Evolutionary conservation across 2,113 vertebrate species (phyloP), one percentile per base, ranked within the genome.

Genomic region (Petroica traversi): DNA sequence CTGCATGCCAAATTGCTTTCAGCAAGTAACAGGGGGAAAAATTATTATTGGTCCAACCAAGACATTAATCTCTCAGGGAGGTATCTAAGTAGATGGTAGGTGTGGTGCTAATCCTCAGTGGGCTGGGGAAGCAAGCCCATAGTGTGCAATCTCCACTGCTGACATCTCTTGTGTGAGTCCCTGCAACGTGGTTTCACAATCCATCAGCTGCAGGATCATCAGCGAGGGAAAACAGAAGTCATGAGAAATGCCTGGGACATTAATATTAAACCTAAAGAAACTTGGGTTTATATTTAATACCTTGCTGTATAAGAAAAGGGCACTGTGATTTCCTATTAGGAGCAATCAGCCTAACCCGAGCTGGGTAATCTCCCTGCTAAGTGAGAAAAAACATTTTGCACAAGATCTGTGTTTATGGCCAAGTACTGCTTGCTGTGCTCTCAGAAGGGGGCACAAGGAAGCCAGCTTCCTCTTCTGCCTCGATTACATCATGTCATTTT

Each of bases 41-140:
- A 92, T 22, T 0, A 54, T 68, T 68, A 68, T 36, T 82, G 66
- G 84, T 69, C 23, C 77, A 95, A 82, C 52, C 61, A 78, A 68
- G 2, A 1, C 72, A 86, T 92, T 74, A 93, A 75, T 89, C 74
- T 94, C 80, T 95, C 45, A 76, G 87, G 81, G 46, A 91, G 77
- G 38, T 59, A 81, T 64, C 77, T 82, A 71, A 82, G 69, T 78
- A 85, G 69, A 89, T 61, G 43, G 86, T 89, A 89, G 91, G 77
- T 95, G 95, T 92, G 84, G 94, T 90, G 86, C 76, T 95, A 96
- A 92, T 96, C 80, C 77, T 76, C 43, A 76, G 84, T 58, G 91
- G 87, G 74, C 66, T 89, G 69, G 71, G n/a, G 11, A 95, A 78
- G 34, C 86, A 89, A 95, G n/a, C 36, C 40, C 8, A 1, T 29